Base-by-base conservation (phyloP, 2,888 invertebrate species). In the Teinopalpus imperialis region DNA sequence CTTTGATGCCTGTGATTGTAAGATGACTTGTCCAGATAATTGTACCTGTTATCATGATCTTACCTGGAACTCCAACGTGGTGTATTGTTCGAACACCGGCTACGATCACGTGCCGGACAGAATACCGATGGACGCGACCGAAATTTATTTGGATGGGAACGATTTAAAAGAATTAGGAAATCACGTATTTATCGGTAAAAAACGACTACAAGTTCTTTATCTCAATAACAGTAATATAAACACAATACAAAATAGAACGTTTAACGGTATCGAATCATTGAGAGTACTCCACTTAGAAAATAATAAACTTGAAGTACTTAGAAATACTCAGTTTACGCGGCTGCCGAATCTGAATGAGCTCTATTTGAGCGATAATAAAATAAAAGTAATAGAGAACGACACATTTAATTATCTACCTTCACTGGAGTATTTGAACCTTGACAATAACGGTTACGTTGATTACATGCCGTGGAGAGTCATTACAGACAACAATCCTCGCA, bases 51-150 rank as follows among this genome's bases (percentile, higher is more conserved):
- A 93, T 90, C 95, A 95, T 87, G 96, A 96, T 88, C 93, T 94
- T 79, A 93, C 93, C 61, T 96, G 95, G 94, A 92, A 92, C 61
- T 93, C 94, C 69, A 95, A 95, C 89, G 94, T 95, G 44, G 95
- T 95, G 56, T 94, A 95, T 87, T 95, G 95, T 86, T 93, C 94
- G 59, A 92, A 91, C 69, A 92, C 93, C 58, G 93, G 92, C 54
- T 93, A 93, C 81, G 92, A 91, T 67, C 90, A 90, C 74, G 93
- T 95, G 53, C 95, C 95, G 34, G 92, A 93, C 57, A 91, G 93
- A 71, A 93, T 97, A 66, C 96, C 96, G 49, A 96, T 96, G 95
- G 95, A 96, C 81, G 95, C 95, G 61, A 96, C 96, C 61, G 94
- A 95, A 85, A 93, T 96, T 66, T 94, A 94, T 82, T 90, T 96